Percentiles rank a stretch among this genome's conserved stretches.
Conservation (phyloP, 2,113 vertebrate species). For the Cyphomyrus discorhynchus region DNA sequence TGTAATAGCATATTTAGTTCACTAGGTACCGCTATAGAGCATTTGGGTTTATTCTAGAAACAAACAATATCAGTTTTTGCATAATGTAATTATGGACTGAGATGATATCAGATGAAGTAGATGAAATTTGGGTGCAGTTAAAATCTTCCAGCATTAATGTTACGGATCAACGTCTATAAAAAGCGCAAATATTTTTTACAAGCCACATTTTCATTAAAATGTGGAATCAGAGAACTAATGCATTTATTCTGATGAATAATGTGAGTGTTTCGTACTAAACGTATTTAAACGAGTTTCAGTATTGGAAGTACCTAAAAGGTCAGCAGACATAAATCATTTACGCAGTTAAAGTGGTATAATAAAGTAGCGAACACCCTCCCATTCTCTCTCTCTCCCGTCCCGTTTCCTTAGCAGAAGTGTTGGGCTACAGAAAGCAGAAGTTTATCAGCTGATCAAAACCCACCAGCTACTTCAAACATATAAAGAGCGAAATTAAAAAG, state of each 20-base stretch:
- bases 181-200: not conserved
- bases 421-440: constrained; percentile 44
- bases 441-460: constrained; percentile 38
- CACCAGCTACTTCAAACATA: constrained; percentile 21
- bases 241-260: not conserved
- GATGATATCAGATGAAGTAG: not conserved
- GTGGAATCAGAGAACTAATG: not conserved
- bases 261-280: not conserved
- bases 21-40: not conserved
- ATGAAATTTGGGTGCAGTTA: not conserved
- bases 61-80: not conserved
- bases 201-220: not conserved
- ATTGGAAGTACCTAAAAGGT: not conserved
- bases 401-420: constrained; percentile 32
- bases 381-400: not conserved
- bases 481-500: not conserved
- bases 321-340: constrained; percentile 22
- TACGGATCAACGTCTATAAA: not conserved
- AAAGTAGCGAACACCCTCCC: not conserved
- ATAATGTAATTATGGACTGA: not conserved
- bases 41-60: not conserved
- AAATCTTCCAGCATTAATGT: not conserved
- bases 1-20: constrained; percentile 30
- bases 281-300: constrained; percentile 34
- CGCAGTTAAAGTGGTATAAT: not conserved